Evolutionary conservation across 2,113 vertebrate species (phyloP).

Genomic region (Sphyrna mokarran): DNA sequence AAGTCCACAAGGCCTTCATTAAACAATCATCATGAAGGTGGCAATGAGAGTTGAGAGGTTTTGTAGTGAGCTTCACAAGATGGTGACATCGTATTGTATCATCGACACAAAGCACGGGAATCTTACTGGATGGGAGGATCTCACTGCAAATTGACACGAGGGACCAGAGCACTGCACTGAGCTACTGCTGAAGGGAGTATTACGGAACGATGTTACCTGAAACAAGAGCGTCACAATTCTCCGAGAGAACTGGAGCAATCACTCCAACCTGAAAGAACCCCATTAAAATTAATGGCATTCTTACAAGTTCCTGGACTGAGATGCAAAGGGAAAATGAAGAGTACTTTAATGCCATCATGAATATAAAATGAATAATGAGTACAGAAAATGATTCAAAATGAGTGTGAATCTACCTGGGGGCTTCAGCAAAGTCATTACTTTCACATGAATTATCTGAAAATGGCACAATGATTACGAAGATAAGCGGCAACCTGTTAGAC

Average conservation of each 20-base stretch:
- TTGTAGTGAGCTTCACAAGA: neutral
- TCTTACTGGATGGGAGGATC: neutral
- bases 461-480: neutral
- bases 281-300: constrained; percentile 3
- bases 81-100: neutral
- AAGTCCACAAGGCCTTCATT: neutral
- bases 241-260: neutral
- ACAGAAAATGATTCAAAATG: neutral
- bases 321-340: neutral
- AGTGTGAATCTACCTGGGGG: neutral
- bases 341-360: neutral
- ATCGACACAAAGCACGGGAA: neutral
- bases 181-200: neutral
- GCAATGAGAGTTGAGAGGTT: neutral
- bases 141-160: neutral
- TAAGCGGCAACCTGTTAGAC: neutral
- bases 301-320: neutral
- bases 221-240: neutral
- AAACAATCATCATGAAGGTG: neutral
- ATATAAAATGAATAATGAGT: constrained; percentile 8
- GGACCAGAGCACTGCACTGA: neutral
- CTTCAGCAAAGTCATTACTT: neutral
- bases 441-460: constrained; percentile 7
- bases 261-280: neutral
- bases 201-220: neutral